Evolutionary conservation across 2,113 vertebrate species (phyloP).

Genomic region (Sphyrna mokarran): DNA sequence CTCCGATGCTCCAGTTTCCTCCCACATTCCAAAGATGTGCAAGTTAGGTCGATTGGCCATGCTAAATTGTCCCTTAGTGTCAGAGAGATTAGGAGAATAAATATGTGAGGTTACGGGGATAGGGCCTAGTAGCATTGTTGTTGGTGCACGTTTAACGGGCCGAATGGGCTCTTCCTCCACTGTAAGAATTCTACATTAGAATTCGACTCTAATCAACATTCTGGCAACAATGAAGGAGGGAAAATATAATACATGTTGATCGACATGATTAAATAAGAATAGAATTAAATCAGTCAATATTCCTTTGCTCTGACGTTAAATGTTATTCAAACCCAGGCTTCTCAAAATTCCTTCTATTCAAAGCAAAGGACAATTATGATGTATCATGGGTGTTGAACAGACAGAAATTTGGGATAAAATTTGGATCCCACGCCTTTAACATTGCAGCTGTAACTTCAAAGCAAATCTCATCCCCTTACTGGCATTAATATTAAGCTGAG

Average conservation of each 20-base stretch:
- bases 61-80: too few species aligned
- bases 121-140: too few species aligned
- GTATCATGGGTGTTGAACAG: not conserved
- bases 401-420: not conserved
- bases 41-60: too few species aligned
- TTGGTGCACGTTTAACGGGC: too few species aligned
- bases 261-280: not conserved
- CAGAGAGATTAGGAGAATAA: too few species aligned
- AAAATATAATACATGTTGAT: not conserved
- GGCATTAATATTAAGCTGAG: not conserved
- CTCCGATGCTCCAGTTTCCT: too few species aligned
- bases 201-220: not conserved
- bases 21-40: too few species aligned
- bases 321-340: too few species aligned
- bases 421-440: not conserved
- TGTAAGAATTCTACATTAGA: not conserved
- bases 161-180: too few species aligned
- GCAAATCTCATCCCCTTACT: not conserved
- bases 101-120: too few species aligned
- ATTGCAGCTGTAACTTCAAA: not conserved
- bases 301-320: too few species aligned
- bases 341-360: not conserved
- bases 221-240: not conserved
- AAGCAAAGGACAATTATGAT: not conserved
- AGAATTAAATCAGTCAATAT: not conserved